Base-by-base conservation (phyloP, 2,888 invertebrate species). In the Thecophora atra region DNA sequence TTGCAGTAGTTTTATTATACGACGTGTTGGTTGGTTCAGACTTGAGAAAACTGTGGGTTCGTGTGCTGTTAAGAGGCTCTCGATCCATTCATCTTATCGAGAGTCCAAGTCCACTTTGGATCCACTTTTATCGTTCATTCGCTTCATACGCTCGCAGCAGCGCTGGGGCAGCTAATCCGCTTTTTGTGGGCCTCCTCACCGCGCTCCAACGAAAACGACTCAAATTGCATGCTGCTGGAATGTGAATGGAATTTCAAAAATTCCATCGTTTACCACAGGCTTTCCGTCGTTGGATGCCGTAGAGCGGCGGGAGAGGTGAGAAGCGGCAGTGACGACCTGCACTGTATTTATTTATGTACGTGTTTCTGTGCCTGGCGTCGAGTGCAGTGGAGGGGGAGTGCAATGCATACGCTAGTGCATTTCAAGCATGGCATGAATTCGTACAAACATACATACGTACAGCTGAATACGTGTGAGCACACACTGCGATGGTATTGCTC, bases 141-240 rank as follows among this genome's bases (percentile, higher is more conserved):
- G 73, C 71, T 73, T 73, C n/a, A 51, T 30, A 60, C 66, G 26
- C 17, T 56, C 24, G 44, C 19, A 58, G 42, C 44, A 56, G 24
- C 51, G 30, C n/a, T 70, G 47, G 8, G 21, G 58, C 68, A 56
- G 24, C 47, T 65, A 66, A 66, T 66, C 58, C 44, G 44, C 65
- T 56, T 44, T 56, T 73, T 73, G 73, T 68, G 68, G 71, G 72
- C 26, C 70, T 30, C 64, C 70, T 64, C 72, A 70, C 52, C 44
- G 68, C 66, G 79, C 79, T 80, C 42, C 21, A 30, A 56, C 37
- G 67, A 68, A 64, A 56, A 54, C 67, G 67, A 82, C 78, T 79
- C 78, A 79, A 81, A 83, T 83, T 84, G 83, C 84, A 83, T 83
- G 84, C 80, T 82, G 83, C 80, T 82, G 83, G 84, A 84, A 83